A percentile compares a stretch with the other conserved stretches of the same genome.
These are phyloP conservation scores for Hypsopygia costalis DNA, from an alignment of 2,888 invertebrate genomes.

Conservation along the genomic window DNA sequence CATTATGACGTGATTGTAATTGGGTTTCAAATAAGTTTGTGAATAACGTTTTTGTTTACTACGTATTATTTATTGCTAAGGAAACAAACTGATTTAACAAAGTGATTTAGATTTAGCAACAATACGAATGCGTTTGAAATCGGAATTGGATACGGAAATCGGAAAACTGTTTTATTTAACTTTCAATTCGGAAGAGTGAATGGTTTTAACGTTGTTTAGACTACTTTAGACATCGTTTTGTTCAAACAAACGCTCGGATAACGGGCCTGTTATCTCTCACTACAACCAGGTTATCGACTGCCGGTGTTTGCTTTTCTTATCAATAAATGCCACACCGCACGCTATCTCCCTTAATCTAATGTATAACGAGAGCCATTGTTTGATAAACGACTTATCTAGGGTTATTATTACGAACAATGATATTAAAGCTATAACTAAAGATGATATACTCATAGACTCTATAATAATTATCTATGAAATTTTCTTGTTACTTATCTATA, in stretches of 20 bases:
- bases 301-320: slow-evolving; percentile 65
- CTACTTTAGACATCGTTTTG: slow-evolving; percentile 16
- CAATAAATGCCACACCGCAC: slow-evolving; percentile 54
- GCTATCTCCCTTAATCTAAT: slow-evolving; percentile 54
- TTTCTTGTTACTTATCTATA: no score
- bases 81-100: no score
- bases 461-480: no score
- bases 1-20: no score
- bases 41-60: no score
- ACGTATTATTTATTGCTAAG: no score
- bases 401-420: slow-evolving; percentile 3
- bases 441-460: no score
- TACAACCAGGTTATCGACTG: slow-evolving; percentile 73
- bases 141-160: no score
- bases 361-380: slow-evolving; percentile 45
- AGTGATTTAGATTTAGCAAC: no score
- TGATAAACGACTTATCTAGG: slow-evolving; percentile 57
- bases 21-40: no score
- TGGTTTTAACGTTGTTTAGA: not conserved
- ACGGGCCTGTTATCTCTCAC: slow-evolving; percentile 50
- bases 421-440: no score
- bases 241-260: slow-evolving; percentile 37
- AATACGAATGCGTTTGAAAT: no score
- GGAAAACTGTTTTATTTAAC: not conserved
- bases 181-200: not conserved